Percentiles rank a stretch among this genome's conserved stretches.
Conservation (phyloP, 2,797 vertebrate species). For the Cuculus canorus region DNA sequence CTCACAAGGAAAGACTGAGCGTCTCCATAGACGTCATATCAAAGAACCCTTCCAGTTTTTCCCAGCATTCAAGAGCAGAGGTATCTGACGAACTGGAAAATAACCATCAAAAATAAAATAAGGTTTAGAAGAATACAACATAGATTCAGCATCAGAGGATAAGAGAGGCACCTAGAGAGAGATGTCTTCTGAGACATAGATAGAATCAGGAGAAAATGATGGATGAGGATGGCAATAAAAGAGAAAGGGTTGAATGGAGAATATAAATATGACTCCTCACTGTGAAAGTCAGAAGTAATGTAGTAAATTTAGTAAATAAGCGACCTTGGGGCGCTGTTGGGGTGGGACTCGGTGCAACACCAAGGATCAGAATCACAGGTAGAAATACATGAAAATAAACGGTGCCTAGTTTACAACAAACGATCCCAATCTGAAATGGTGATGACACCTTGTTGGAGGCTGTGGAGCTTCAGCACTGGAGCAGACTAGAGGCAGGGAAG, state of each 20-base stretch:
- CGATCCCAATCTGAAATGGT: neutral
- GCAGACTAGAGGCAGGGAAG: fast-evolving
- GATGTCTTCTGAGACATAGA: neutral
- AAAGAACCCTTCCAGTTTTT: neutral
- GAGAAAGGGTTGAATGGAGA: neutral
- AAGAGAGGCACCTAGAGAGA: neutral
- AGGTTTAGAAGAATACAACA: neutral
- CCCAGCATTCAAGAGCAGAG: neutral
- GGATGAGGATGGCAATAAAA: neutral
- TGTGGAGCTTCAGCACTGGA: neutral
- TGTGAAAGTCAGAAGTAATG: neutral
- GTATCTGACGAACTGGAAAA: neutral
- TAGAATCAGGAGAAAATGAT: neutral
- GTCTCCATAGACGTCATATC: neutral
- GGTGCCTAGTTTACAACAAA: neutral
- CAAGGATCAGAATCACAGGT: neutral
- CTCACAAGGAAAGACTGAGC: neutral
- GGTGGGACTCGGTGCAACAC: neutral
- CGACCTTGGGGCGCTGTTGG: neutral
- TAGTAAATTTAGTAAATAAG: neutral
- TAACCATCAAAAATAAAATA: neutral
- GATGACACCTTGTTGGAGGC: neutral
- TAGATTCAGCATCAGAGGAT: neutral
- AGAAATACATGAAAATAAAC: neutral
- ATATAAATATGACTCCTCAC: neutral